Percentiles rank a stretch among this genome's conserved stretches.
These are phyloP conservation scores for Leptogaster cylindrica DNA, from an alignment of 2,888 invertebrate genomes.

Conservation along the genomic window DNA sequence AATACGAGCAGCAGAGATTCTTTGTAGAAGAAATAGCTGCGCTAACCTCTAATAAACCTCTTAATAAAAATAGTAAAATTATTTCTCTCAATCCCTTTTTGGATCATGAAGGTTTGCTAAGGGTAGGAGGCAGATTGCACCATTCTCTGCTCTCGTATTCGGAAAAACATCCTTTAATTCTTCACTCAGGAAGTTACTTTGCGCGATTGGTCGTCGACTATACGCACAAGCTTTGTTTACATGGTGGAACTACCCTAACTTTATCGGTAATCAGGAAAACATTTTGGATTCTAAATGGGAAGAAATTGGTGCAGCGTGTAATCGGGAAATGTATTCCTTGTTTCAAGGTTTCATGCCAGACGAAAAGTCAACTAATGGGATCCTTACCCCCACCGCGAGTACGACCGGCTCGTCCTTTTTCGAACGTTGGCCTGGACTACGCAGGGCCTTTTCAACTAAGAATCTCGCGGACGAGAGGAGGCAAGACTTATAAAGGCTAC, in stretches of 20 bases:
- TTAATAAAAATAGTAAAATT: not conserved
- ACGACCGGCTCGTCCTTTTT: not conserved
- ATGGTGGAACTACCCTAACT: conserved; percentile 48
- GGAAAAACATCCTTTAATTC: too few species aligned
- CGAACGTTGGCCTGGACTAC: not conserved
- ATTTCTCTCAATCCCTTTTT: not conserved
- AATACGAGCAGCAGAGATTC: not conserved
- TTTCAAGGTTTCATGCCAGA: not conserved
- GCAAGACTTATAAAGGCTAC: conserved; percentile 17
- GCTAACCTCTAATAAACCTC: not conserved
- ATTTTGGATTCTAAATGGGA: too few species aligned
- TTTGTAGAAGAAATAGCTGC: not conserved
- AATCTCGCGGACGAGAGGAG: not conserved
- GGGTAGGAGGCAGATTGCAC: too few species aligned
- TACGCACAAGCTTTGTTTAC: too few species aligned
- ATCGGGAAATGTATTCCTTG: too few species aligned
- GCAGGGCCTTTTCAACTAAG: conserved; percentile 3
- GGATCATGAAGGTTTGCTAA: not conserved
- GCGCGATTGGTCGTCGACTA: too few species aligned
- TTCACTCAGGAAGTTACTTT: too few species aligned
- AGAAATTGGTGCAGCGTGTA: too few species aligned
- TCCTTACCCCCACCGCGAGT: too few species aligned
- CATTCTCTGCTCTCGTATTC: too few species aligned
- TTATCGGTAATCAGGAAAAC: too few species aligned
- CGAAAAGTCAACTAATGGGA: not conserved